Conservation (phyloP, 2,888 invertebrate species). For the Deilephila porcellus region DNA sequence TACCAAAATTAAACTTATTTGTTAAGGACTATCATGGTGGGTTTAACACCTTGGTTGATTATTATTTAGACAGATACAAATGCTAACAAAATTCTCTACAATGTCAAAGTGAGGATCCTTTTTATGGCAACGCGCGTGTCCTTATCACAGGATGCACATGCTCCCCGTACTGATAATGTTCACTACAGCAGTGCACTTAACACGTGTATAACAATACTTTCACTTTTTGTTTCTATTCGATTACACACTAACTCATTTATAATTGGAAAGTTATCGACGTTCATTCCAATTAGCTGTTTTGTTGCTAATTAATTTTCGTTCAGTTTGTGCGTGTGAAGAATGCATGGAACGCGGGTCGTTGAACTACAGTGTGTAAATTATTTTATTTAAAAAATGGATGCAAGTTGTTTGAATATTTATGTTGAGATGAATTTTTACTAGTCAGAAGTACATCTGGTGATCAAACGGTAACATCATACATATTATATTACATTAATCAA, state of each 20-base stretch:
- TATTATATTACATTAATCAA: too few relatives aligned
- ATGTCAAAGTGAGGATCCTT: background rate
- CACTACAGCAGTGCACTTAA: background rate
- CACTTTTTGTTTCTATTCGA: slow-evolving; percentile 20
- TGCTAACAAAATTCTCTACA: background rate
- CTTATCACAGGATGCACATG: slow-evolving; percentile 4
- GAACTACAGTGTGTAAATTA: background rate
- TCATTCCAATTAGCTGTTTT: slow-evolving; percentile 19
- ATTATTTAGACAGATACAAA: too few relatives aligned
- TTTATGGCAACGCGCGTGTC: background rate
- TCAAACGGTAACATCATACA: too few relatives aligned
- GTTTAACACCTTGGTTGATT: too few relatives aligned
- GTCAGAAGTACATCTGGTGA: background rate
- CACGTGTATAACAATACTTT: background rate
- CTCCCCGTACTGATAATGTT: background rate
- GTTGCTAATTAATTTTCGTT: slow-evolving; percentile 8
- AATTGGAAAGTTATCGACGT: slow-evolving; percentile 17
- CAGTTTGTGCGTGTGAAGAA: slow-evolving; percentile 13
- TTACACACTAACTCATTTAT: slow-evolving; percentile 19
- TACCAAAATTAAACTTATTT: too few relatives aligned
- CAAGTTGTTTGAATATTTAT: background rate
- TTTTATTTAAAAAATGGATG: background rate
- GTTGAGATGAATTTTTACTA: background rate
- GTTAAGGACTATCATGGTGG: too few relatives aligned
- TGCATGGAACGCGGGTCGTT: background rate